A percentile compares a stretch with the other conserved stretches of the same genome.
Evolutionary conservation across 37 sponge, comb jelly and placozoan genomes (phyloP).

Genomic region (Tethya wilhelma): DNA sequence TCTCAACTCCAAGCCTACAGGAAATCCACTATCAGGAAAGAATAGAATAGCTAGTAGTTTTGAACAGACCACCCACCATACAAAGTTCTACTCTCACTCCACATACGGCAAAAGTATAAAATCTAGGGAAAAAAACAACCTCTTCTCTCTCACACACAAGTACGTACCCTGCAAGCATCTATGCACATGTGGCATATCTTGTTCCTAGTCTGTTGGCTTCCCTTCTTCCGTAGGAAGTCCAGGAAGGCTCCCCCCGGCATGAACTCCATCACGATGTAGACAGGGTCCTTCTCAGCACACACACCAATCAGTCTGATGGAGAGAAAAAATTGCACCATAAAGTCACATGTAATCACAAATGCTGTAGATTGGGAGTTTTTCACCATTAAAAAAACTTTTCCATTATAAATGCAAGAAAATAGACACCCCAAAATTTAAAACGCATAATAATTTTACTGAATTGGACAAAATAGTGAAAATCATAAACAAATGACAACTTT

Average conservation of each 20-base stretch:
- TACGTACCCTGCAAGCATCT: slow-evolving; percentile 52
- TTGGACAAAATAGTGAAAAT: too few species aligned
- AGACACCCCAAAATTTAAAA: too few species aligned
- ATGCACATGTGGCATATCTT: slow-evolving; percentile 63
- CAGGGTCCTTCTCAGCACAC: slow-evolving; percentile 82
- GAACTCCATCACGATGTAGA: slow-evolving; percentile 96
- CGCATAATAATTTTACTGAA: too few species aligned
- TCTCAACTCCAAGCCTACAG: background rate
- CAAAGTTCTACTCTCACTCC: background rate
- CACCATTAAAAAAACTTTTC: background rate
- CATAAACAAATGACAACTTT: too few species aligned
- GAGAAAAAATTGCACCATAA: too few species aligned
- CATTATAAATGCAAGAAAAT: background rate
- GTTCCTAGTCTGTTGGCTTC: slow-evolving; percentile 24
- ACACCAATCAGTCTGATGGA: slow-evolving; percentile 75
- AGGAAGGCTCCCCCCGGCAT: slow-evolving; percentile 91
- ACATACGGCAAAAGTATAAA: background rate
- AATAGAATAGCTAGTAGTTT: background rate
- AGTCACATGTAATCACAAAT: too few species aligned
- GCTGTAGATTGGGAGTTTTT: too few species aligned
- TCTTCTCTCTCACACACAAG: background rate
- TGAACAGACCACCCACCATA: background rate
- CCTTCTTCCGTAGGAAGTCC: slow-evolving; percentile 84
- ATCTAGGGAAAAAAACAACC: background rate
- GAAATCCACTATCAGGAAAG: background rate